phyloP scores from a whole-genome alignment of 2,888 invertebrate species.

The Sussaba pulchella region DNA sequence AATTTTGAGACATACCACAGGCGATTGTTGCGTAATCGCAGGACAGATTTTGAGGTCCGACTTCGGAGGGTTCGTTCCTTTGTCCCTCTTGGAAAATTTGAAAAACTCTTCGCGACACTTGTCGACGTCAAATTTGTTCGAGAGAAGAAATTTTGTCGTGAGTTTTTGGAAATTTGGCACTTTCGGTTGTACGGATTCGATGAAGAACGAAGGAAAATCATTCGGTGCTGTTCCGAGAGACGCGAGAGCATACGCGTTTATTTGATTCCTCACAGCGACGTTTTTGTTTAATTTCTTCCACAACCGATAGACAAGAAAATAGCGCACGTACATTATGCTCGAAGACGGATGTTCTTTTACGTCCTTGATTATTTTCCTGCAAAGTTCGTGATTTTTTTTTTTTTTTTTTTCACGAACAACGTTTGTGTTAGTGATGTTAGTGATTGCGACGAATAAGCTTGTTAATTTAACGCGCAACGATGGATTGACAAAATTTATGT shows the following conservation, averaged over 20 bases:
- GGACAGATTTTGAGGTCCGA: constrained; percentile 43
- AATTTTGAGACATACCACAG: constrained; percentile 51
- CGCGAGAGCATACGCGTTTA: constrained; percentile 75
- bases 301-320: constrained; percentile 80
- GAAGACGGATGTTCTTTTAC: constrained; percentile 76
- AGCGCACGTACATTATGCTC: constrained; percentile 79
- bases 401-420: constrained; percentile 11
- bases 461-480: background rate
- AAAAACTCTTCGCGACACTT: constrained; percentile 78
- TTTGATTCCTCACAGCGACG: constrained; percentile 75
- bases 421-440: constrained; percentile 37
- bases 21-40: constrained; percentile 8
- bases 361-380: constrained; percentile 80
- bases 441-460: background rate
- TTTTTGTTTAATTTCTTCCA: constrained; percentile 81
- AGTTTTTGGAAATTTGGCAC: constrained; percentile 76
- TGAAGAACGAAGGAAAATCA: constrained; percentile 73
- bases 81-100: constrained; percentile 72
- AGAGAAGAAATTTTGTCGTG: constrained; percentile 75
- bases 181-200: constrained; percentile 79
- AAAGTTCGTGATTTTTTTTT: too few species aligned
- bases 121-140: constrained; percentile 78
- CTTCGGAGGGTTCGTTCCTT: constrained; percentile 41
- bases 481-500: background rate
- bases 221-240: constrained; percentile 76